Conservation (phyloP, 2,888 invertebrate species). For the Hypsopygia costalis region DNA sequence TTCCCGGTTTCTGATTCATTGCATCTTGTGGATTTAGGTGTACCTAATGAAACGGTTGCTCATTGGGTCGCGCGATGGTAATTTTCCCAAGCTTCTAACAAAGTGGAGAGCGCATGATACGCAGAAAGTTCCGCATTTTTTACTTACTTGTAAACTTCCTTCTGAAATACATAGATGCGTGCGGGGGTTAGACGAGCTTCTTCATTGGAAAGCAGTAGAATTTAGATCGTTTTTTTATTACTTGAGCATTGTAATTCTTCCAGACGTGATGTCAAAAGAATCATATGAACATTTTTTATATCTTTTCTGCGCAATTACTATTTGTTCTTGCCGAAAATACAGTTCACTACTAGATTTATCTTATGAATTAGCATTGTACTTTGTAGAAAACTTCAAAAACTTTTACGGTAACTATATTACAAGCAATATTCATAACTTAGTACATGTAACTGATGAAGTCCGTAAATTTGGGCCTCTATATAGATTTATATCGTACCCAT, state of each 20-base stretch:
- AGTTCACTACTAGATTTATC: conserved; percentile 12
- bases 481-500: conserved; percentile 12
- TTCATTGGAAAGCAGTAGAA: conserved; percentile 20
- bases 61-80: conserved; percentile 21
- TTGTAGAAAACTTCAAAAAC: conserved; percentile 13
- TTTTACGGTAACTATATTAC: conserved; percentile 14
- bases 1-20: conserved; percentile 25
- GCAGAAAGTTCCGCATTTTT: conserved; percentile 12
- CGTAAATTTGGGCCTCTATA: conserved; percentile 7
- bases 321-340: conserved; percentile 16
- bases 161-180: conserved; percentile 21
- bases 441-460: conserved; percentile 13
- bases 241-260: background rate
- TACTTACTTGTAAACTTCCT: conserved; percentile 9
- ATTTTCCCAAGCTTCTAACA: conserved; percentile 16
- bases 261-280: background rate
- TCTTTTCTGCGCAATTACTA: conserved; percentile 11
- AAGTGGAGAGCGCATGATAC: conserved; percentile 19
- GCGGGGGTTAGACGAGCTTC: conserved; percentile 14
- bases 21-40: conserved; percentile 25
- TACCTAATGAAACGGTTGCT: conserved; percentile 25
- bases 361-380: conserved; percentile 15
- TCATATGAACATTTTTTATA: background rate
- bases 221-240: conserved; percentile 18
- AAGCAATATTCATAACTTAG: conserved; percentile 17